Base-by-base conservation (phyloP, 23 tunicate species). In the Pegea sp. region DNA sequence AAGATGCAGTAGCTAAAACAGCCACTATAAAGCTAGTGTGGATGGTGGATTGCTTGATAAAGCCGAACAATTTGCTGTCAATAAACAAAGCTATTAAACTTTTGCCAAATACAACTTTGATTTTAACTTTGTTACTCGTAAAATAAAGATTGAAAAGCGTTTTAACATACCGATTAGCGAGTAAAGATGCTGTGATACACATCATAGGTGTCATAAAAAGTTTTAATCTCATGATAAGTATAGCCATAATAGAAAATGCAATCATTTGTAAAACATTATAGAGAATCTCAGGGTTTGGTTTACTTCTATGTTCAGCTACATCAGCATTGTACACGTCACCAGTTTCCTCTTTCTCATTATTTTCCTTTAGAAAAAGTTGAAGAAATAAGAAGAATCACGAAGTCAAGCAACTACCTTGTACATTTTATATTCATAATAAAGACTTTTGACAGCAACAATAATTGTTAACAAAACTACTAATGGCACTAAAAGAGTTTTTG, bases 181-280 rank as follows among this genome's bases (percentile, higher is more conserved):
- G 42, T 19, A 84, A 49, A 0, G 95, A 60, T 7, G 84, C 28
- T 2, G 68, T 64, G 23, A 91, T 78, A 18, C 96, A 80, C 78
- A 91, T 72, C 69, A 72, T 68, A 16, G 99, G 99, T 33, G 99
- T 91, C 99, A 91, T 91, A 53, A 91, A 91, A 16, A 91, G 63
- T 56, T 91, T 91, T 42, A 91, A 46, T 32, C 99, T 79, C 99
- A 91, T 91, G 61, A 91, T 79, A 63, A 91, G 57, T 8, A 91
- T 44, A 4, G 99, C 99, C 84, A 91, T 71, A 26, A 62, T 67
- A 0, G 99, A 72, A 62, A 91, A 91, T 6, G 93, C 99, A 51
- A 79, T 55, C 84, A 68, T 84, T 53, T 91, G 99, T 26, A 91
- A 34, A 11, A 84, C 67, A 44, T 62, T 91, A 69, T 91, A 91